phyloP scores from a whole-genome alignment of 2,888 invertebrate genomes.

The Gryllus longicercus region DNA sequence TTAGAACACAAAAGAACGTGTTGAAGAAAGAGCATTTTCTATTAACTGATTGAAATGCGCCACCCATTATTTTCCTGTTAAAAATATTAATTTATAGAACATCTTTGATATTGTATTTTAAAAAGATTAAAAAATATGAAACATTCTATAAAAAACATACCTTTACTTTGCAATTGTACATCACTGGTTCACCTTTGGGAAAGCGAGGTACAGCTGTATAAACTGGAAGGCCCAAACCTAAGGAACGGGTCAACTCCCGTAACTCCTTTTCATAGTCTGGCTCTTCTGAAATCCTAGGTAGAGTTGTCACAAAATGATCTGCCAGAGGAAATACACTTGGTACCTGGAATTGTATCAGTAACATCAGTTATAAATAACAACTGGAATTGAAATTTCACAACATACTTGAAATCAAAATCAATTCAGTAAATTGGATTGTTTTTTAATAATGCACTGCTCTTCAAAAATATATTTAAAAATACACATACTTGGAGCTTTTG shows the following conservation, averaged over 20 bases:
- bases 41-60: no score
- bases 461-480: background rate
- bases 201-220: slow-evolving; percentile 35
- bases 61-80: no score
- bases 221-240: slow-evolving; percentile 35
- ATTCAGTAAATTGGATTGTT: background rate
- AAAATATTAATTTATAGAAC: no score
- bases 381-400: background rate
- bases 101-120: background rate
- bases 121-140: background rate
- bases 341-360: background rate
- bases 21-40: no score
- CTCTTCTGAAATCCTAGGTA: background rate
- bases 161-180: slow-evolving; percentile 33
- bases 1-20: no score
- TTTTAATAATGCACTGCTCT: background rate
- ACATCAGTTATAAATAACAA: no score
- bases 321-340: background rate
- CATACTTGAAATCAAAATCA: background rate
- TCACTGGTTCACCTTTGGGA: slow-evolving; percentile 24
- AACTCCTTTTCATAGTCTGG: slow-evolving; percentile 36
- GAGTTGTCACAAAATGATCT: slow-evolving; percentile 21
- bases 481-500: background rate
- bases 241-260: slow-evolving; percentile 28
- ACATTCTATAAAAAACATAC: background rate